These are phyloP conservation scores for Rhagologus leucostigma DNA, from an alignment of 2,113 vertebrate species.

Conservation along the genomic window DNA sequence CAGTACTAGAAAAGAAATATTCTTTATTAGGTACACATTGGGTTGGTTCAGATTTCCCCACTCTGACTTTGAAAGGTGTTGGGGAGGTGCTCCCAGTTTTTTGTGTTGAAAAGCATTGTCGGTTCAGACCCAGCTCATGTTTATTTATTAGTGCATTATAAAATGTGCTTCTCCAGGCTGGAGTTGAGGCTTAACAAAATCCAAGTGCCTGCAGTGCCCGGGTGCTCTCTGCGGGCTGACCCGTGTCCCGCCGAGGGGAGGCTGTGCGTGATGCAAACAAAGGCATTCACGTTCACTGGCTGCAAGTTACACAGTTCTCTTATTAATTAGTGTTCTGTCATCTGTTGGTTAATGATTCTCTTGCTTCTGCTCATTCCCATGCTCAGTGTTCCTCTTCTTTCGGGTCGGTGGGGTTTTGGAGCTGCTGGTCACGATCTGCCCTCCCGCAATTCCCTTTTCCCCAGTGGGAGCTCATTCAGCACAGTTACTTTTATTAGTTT, in stretches of 20 bases:
- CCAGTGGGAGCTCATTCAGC: background rate
- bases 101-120: background rate
- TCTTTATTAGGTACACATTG: background rate
- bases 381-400: background rate
- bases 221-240: background rate
- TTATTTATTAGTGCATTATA: background rate
- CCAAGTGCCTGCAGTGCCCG: no score
- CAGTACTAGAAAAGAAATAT: background rate
- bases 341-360: background rate
- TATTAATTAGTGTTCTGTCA: background rate
- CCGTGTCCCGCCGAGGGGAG: rapidly evolving
- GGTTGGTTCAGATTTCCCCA: background rate
- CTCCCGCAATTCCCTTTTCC: background rate
- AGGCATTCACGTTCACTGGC: background rate
- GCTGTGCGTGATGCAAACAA: background rate
- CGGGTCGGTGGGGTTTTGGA: background rate
- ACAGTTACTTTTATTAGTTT: background rate
- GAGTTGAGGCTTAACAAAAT: background rate
- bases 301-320: background rate
- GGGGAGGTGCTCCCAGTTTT: background rate
- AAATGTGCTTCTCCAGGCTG: background rate
- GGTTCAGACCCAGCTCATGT: background rate
- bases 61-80: background rate
- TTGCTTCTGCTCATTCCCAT: background rate
- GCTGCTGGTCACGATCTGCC: background rate